Base-by-base conservation (phyloP, 2,888 invertebrate genomes). In the Lepas anatifera region DNA sequence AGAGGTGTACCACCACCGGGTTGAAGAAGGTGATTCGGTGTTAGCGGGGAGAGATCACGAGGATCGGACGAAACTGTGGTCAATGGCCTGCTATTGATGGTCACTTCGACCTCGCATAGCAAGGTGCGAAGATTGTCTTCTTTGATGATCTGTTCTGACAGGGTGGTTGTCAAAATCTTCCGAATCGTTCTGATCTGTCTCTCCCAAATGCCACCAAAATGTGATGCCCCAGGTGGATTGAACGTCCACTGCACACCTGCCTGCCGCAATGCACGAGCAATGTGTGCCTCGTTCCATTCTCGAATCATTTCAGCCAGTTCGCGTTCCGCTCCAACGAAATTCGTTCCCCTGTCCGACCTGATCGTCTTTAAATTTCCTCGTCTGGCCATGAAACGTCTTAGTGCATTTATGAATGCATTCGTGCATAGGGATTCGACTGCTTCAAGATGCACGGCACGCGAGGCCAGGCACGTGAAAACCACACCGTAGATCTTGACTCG, bases 151-250 rank as follows among this genome's bases (percentile, higher is more conserved):
- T 68, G 68, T 16, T 46, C 46, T 13, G 27, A 11, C 35, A 50
- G 32, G 16, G 50, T n/a, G 18, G 29, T 46, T n/a, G 32, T 22
- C 46, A 70, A 35, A 13, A 70, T 32, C 32, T 67, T 64, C n/a
- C 70, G 32, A 13, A 67, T 27, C 6, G 70, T 32, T 3, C 70
- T 27, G n/a, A 70, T 70, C 27, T 70, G 64, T 32, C 67, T 58
- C 32, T 70, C 67, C 70, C 70, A 70, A 4, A 70, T 48, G 29
- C 70, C 70, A 10, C 70, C 70, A 48, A 39, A 41, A 35, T 67
- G 29, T 6, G 70, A 70, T 16, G 67, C 70, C 32, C 48, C 29
- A 3, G 66, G 67, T 10, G 67, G 25, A 41, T 70, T 70, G 35
- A 68, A 52, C 2, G 8, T 52, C 52, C 68, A 68, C 3, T 64